Evolutionary conservation across 2,113 vertebrate species (phyloP).

Genomic region (Hydrolagus affinis): DNA sequence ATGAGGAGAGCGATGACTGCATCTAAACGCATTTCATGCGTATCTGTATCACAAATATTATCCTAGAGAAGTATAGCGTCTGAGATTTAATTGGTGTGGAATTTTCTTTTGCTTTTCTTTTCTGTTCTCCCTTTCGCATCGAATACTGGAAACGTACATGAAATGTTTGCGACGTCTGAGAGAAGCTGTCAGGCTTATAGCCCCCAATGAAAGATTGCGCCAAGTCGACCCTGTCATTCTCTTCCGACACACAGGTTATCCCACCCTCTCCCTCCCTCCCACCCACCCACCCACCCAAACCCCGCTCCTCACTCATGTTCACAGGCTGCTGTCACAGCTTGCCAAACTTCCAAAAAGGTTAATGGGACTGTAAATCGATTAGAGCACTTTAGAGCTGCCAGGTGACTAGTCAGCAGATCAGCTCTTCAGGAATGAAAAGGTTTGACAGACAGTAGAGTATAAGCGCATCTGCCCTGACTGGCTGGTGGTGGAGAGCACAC

Average conservation of each 20-base stretch:
- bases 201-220: conserved; percentile 80
- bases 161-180: conserved; percentile 69
- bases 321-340: conserved; percentile 50
- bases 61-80: conserved; percentile 18
- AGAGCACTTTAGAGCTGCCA: conserved; percentile 68
- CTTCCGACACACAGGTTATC: conserved; percentile 70
- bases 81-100: conserved; percentile 77
- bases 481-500: neutral
- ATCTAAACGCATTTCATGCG: conserved; percentile 13
- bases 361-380: conserved; percentile 75
- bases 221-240: conserved; percentile 77
- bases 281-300: too few relatives aligned
- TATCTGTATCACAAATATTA: conserved; percentile 18
- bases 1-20: neutral
- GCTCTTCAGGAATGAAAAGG: conserved; percentile 40
- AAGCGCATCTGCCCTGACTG: neutral
- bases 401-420: conserved; percentile 61
- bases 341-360: conserved; percentile 60
- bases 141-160: conserved; percentile 82
- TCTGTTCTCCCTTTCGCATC: conserved; percentile 71
- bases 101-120: conserved; percentile 76
- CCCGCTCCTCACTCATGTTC: conserved; percentile 58
- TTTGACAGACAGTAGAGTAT: neutral
- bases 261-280: too few relatives aligned
- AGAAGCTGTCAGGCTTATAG: conserved; percentile 75